phyloP scores from a whole-genome alignment of 35 echinoderm and acorn worm species.

The Heliocidaris tuberculata region DNA sequence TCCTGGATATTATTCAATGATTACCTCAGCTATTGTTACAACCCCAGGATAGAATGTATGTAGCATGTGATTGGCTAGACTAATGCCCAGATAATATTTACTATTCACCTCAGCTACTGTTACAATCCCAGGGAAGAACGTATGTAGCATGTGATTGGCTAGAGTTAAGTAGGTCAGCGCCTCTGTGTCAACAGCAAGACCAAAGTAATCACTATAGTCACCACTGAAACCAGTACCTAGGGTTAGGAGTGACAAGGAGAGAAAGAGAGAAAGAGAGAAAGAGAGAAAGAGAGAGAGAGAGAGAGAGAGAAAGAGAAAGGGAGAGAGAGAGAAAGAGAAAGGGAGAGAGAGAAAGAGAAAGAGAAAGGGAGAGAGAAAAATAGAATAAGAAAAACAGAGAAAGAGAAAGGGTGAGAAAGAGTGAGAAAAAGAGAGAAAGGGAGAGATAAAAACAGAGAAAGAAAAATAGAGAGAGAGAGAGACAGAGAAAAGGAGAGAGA shows the following conservation, averaged over 20 bases:
- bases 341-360: neutral
- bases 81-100: neutral
- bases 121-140: constrained; percentile 66
- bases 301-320: neutral
- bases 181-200: constrained; percentile 85
- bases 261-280: neutral
- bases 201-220: constrained; percentile 95
- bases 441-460: neutral
- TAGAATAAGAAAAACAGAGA: no score
- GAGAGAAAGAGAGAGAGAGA: neutral
- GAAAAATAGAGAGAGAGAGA: neutral
- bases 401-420: neutral
- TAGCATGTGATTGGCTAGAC: constrained; percentile 60
- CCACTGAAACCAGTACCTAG: constrained; percentile 90
- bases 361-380: neutral
- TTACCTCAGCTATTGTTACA: neutral
- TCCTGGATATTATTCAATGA: no score
- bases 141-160: constrained; percentile 88
- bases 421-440: neutral
- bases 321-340: neutral
- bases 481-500: no score
- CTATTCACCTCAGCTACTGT: constrained; percentile 85
- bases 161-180: constrained; percentile 79
- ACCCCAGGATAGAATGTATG: neutral
- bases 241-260: neutral